Evolutionary conservation across 1,140 invertebrate genomes (phyloP).

Genomic region (Capitella teleta): DNA sequence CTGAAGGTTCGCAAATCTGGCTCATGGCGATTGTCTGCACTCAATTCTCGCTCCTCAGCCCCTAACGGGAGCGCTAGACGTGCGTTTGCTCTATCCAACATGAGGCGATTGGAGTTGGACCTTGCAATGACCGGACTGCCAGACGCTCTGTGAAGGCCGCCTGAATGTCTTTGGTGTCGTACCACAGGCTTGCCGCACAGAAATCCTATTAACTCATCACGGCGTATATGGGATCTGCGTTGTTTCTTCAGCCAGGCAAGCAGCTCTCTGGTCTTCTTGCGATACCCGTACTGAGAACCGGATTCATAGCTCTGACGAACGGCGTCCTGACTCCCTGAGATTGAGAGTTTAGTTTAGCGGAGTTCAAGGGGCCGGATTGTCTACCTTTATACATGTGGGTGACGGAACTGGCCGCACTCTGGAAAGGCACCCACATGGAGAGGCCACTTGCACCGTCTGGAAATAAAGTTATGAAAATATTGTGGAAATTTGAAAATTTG

Average conservation of each 20-base stretch:
- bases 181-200: slow-evolving; percentile 60
- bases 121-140: slow-evolving; percentile 43
- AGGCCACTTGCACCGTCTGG: slow-evolving; percentile 45
- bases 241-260: slow-evolving; percentile 55
- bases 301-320: slow-evolving; percentile 57
- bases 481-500: background rate
- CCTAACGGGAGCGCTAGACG: slow-evolving; percentile 17
- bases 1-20: slow-evolving; percentile 59
- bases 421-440: slow-evolving; percentile 65
- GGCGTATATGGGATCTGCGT: slow-evolving; percentile 54
- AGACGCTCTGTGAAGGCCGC: too few species aligned
- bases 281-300: slow-evolving; percentile 59
- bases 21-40: slow-evolving; percentile 38
- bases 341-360: background rate
- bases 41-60: slow-evolving; percentile 10
- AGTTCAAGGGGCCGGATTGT: background rate
- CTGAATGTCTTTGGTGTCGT: slow-evolving; percentile 45
- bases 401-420: slow-evolving; percentile 67
- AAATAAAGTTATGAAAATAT: slow-evolving; percentile 17
- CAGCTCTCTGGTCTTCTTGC: slow-evolving; percentile 62
- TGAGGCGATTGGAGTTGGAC: slow-evolving; percentile 18
- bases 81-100: slow-evolving; percentile 19
- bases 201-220: slow-evolving; percentile 69
- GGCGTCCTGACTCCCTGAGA: slow-evolving; percentile 59
- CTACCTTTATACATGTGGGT: slow-evolving; percentile 68